Percentiles rank a stretch among this genome's conserved stretches.
Evolutionary conservation across 2,888 invertebrate species (phyloP).

Genomic region (Hemithea aestivaria): DNA sequence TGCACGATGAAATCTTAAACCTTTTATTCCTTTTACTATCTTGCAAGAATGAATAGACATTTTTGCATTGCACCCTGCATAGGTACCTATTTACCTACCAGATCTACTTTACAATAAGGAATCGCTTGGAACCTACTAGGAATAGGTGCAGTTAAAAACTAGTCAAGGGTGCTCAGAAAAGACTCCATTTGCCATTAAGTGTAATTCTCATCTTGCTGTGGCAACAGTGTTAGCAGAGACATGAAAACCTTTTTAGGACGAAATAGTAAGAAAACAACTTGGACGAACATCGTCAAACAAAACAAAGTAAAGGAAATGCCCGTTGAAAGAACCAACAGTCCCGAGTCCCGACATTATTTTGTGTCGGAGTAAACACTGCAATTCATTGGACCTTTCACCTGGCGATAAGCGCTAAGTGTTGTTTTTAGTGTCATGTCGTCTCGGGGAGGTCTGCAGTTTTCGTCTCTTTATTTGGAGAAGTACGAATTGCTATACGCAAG

Average conservation of each 20-base stretch:
- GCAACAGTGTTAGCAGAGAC: constrained; percentile 25
- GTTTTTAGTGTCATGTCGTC: constrained; percentile 43
- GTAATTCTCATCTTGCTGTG: constrained; percentile 1
- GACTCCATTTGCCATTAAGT: neutral
- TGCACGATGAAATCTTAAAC: constrained; percentile 43
- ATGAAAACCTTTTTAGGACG: constrained; percentile 35
- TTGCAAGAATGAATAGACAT: constrained; percentile 4
- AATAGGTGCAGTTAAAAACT: no score
- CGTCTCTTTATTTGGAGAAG: constrained; percentile 32
- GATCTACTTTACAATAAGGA: no score
- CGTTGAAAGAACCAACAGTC: constrained; percentile 32
- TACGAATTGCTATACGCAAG: constrained; percentile 12
- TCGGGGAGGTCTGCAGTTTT: constrained; percentile 33
- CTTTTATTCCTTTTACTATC: constrained; percentile 31
- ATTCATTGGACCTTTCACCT: constrained; percentile 66
- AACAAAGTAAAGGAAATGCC: constrained; percentile 36
- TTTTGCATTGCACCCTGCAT: neutral
- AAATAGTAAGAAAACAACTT: constrained; percentile 39
- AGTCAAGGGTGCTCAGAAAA: no score
- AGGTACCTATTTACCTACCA: no score
- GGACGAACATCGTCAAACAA: constrained; percentile 27
- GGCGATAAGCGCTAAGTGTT: constrained; percentile 57
- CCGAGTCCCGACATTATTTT: constrained; percentile 23
- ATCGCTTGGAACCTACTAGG: no score
- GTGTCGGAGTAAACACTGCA: constrained; percentile 50